Evolutionary conservation across 2,888 invertebrate species (phyloP), one percentile per base, ranked within the genome.

Genomic region (Tridacna crocea): DNA sequence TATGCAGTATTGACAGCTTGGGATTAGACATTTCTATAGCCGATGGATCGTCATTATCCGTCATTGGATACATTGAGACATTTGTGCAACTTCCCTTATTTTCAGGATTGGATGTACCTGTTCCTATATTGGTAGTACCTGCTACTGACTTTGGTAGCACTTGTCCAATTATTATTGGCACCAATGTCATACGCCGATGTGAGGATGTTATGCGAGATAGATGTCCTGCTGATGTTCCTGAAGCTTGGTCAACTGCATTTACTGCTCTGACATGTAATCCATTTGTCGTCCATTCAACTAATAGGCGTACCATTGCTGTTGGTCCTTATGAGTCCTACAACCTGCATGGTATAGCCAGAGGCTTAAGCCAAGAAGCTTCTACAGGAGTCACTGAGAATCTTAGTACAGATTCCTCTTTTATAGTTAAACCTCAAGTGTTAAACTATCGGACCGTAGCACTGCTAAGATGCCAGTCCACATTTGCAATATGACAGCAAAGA

Each of bases 401-500:
- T 51, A 51, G 17, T 51, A 17, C 17, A 51, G 13, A 51, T 51
- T 51, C 51, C 17, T 51, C 51, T 51, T 51, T 51, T 51, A 51
- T 51, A 13, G 51, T 51, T 51, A 51, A 51, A 51, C 51, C 51
- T 13, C 51, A 51, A 51, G 51, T 51, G 51, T 51, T 51, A 51
- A 51, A 51, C 51, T 51, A 17, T 51, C 51, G 12, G 17, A 51
- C 22, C 10, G 12, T 60, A 60, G 60, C 46, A 68, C n/a, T n/a
- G 55, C 46, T 11, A 79, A 68, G 61, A 51, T 83, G 8, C 66
- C 51, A 22, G 77, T 79, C 36, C 72, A 68, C 24, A 51, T 83
- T n/a, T 83, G 82, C 46, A 79, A 83, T 27, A 74, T 79, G 24
- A 68, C 82, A 26, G 76, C 76, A 6, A 79, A 79, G 68, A 46